Conservation (phyloP, 1,140 invertebrate species). For the Drosophila albomicans region DNA sequence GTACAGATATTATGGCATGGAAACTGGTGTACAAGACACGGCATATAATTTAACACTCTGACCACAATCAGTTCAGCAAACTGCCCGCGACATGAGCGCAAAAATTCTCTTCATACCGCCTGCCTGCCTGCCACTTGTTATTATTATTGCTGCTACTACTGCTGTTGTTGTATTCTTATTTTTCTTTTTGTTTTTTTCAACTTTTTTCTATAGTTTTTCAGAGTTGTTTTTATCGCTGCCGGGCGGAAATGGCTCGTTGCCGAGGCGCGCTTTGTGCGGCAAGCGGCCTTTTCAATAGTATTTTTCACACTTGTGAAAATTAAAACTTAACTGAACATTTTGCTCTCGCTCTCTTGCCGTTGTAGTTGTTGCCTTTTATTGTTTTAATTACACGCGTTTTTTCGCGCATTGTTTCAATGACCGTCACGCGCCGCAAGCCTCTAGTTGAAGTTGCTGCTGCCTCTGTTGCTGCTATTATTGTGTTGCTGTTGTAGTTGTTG, state of each 20-base stretch:
- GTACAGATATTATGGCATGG: conserved; percentile 11
- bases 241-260: conserved; percentile 75
- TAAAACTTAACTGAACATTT: conserved; percentile 81
- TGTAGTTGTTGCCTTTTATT: conserved; percentile 70
- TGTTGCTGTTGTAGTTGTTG: conserved; percentile 22
- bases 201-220: conserved; percentile 11
- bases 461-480: conserved; percentile 36
- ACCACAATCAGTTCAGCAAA: conserved; percentile 27
- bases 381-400: conserved; percentile 82
- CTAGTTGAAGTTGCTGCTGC: conserved; percentile 35
- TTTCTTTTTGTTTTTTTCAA: conserved; percentile 2
- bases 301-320: conserved; percentile 82
- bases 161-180: background rate
- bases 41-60: conserved; percentile 30
- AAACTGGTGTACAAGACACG: conserved; percentile 9
- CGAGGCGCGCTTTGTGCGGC: conserved; percentile 54
- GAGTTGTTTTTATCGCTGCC: conserved; percentile 21
- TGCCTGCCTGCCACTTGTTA: background rate
- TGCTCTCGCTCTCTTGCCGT: conserved; percentile 32
- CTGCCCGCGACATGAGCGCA: conserved; percentile 12
- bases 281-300: conserved; percentile 73
- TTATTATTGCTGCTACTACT: background rate
- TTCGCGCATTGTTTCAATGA: conserved; percentile 79
- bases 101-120: conserved; percentile 24
- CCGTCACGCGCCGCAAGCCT: conserved; percentile 65